Evolutionary conservation across 2,888 invertebrate genomes (phyloP), one percentile per base, ranked within the genome.

Genomic region (Axea sp.): DNA sequence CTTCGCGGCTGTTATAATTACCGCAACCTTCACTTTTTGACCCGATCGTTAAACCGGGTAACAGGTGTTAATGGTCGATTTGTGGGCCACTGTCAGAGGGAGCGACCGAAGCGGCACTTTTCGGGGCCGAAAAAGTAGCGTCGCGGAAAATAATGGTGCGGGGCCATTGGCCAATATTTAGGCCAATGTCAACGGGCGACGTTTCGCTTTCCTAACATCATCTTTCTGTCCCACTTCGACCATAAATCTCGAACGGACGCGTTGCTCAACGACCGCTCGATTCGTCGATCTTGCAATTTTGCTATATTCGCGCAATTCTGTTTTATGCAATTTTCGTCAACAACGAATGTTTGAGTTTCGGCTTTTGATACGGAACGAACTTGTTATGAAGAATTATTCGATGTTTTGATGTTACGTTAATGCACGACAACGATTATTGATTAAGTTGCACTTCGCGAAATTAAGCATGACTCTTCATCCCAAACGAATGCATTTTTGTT

Each of bases 131-230:
- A 78, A 76, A 79, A 75, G 31, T 67, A 75, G 35, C 67, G 57
- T 72, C 64, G 71, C 57, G 73, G 33, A 49, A 67, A 71, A 72
- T 60, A 62, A 55, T 59, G 72, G 49, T 64, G 35, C 69, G 81
- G 83, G 82, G 83, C 81, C 83, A 81, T 72, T 85, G 84, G 83
- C 84, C 84, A 83, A 79, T 82, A 85, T 84, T 80, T 77, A 80
- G 85, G 84, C 82, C 85, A 85, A 85, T 85, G 85, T 85, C 84
- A 83, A 73, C 80, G 45, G 74, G 73, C 73, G 64, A 37, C 35
- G 57, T 65, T 76, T 39, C 75, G 72, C 78, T 80, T 81, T 80
- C 80, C 76, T 78, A 80, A 80, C 74, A n/a, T n/a, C n/a, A n/a
- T n/a, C 45, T 49, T 45, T 45, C 43, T 30, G 35, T 37, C 43